Base-by-base conservation (phyloP, 2,888 invertebrate genomes). In the Sphecodes monilicornis region DNA sequence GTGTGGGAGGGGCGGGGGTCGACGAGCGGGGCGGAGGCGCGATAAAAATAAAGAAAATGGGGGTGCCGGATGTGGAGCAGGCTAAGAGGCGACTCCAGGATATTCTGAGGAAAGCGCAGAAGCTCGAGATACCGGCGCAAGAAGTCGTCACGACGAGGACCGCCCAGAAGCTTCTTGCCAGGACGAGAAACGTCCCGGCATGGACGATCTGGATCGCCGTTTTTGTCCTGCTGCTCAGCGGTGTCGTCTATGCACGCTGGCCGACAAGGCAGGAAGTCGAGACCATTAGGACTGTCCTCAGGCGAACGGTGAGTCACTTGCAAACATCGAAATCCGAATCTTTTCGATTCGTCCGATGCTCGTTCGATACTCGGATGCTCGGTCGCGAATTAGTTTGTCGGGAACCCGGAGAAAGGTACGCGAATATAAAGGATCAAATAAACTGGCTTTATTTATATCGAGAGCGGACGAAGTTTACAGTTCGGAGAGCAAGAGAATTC, bases 231-330 rank as follows among this genome's bases (percentile, higher is more conserved):
- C 76, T 93, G 39, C 91, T 93, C 36, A 91, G 89, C 81, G 90
- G 89, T 10, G 88, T 92, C 84, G 91, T 93, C 73, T 94, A 93
- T 81, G 90, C 91, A 6, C 92, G 92, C 32, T 94, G 94, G 94
- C 93, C 94, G 1, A 93, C 93, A 88, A 80, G 85, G 32, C 94
- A 93, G 86, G 93, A 93, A 77, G 91, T 91, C 76, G 94, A 94
- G 73, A 94, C 93, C 64, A 92, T 94, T 76, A 92, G 92, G 85
- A 94, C 94, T 74, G 94, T 94, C 43, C 90, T 93, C 78, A 92
- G 92, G 91, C 91, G 92, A 89, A 91, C 94, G 92, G 94, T 94
- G 78, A 93, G 92, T 86, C 72, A 29, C 16, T 64, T 8, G 32
- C 18, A n/a, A 54, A 54, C 54, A 11, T 11, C n/a, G 8, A n/a